Conservation (phyloP, 1,140 invertebrate genomes). For the Trichonephila clavata region DNA sequence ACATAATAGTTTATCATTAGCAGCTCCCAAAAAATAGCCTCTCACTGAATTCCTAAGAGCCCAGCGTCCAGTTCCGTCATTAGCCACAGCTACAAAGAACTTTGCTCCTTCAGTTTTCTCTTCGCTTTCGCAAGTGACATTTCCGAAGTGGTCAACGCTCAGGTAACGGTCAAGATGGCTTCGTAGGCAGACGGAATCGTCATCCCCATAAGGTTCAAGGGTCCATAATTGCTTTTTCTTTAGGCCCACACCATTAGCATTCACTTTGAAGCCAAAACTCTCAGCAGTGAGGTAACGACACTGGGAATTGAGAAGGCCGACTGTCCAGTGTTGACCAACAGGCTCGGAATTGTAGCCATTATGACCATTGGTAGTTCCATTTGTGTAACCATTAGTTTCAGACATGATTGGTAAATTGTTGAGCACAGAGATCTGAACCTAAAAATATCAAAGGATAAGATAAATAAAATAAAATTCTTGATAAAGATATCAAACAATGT, state of each 20-base stretch:
- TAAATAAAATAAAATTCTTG: not conserved
- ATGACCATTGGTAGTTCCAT: slow-evolving; percentile 54
- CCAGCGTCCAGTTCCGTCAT: slow-evolving; percentile 84
- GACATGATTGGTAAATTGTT: slow-evolving; percentile 38
- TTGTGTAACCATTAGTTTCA: slow-evolving; percentile 17
- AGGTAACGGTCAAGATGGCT: slow-evolving; percentile 80
- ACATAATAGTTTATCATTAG: slow-evolving; percentile 94
- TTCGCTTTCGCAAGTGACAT: slow-evolving; percentile 95
- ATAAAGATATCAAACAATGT: not conserved
- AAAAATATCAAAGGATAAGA: not conserved
- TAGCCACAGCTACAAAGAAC: slow-evolving; percentile 83
- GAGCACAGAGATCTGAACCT: not conserved
- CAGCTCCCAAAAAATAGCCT: slow-evolving; percentile 95
- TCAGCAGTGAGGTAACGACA: slow-evolving; percentile 97
- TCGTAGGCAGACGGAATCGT: slow-evolving; percentile 80
- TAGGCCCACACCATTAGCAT: slow-evolving; percentile 94
- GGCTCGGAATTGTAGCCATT: slow-evolving; percentile 48
- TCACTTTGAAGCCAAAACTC: slow-evolving; percentile 98
- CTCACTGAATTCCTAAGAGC: slow-evolving; percentile 93
- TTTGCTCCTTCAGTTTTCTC: slow-evolving; percentile 90
- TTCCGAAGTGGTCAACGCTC: slow-evolving; percentile 89
- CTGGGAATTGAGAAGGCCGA: slow-evolving; percentile 94
- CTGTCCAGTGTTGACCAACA: slow-evolving; percentile 78
- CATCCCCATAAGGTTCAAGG: slow-evolving; percentile 86
- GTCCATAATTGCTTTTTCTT: slow-evolving; percentile 99